Percentiles rank a stretch among this genome's conserved stretches.
Conservation (phyloP, 2,888 invertebrate genomes). For the Reticulitermes lucifugus region DNA sequence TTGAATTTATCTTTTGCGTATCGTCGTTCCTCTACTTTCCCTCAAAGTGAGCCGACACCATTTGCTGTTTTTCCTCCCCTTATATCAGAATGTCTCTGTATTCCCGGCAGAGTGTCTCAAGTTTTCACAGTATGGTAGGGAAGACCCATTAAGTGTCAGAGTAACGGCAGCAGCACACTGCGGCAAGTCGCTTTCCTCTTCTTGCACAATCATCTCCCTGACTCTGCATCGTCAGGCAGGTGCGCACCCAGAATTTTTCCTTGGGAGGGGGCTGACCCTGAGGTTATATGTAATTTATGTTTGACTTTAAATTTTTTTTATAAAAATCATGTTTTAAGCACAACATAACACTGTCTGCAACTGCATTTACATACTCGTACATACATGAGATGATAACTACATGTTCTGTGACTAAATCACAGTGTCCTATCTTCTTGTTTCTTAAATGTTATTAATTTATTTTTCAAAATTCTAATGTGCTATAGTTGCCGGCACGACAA, state of each 20-base stretch:
- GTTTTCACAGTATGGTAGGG: background rate
- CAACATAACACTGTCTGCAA: too few relatives aligned
- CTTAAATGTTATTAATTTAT: too few relatives aligned
- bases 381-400: too few relatives aligned
- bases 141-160: constrained; percentile 50
- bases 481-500: too few relatives aligned
- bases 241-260: background rate
- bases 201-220: constrained; percentile 4
- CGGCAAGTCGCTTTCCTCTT: constrained; percentile 47
- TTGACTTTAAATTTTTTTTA: too few relatives aligned
- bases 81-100: background rate
- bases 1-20: background rate
- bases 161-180: constrained; percentile 52
- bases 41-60: constrained; percentile 47
- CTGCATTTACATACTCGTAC: too few relatives aligned
- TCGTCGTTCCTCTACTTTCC: constrained; percentile 1
- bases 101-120: background rate
- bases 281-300: too few relatives aligned
- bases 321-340: too few relatives aligned
- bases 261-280: too few relatives aligned
- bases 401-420: too few relatives aligned
- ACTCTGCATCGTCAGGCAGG: background rate
- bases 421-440: too few relatives aligned
- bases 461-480: too few relatives aligned
- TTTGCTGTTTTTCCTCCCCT: constrained; percentile 46